Evolutionary conservation across 2,888 invertebrate genomes (phyloP), one percentile per base, ranked within the genome.

Genomic region (Amphipoea oculea): DNA sequence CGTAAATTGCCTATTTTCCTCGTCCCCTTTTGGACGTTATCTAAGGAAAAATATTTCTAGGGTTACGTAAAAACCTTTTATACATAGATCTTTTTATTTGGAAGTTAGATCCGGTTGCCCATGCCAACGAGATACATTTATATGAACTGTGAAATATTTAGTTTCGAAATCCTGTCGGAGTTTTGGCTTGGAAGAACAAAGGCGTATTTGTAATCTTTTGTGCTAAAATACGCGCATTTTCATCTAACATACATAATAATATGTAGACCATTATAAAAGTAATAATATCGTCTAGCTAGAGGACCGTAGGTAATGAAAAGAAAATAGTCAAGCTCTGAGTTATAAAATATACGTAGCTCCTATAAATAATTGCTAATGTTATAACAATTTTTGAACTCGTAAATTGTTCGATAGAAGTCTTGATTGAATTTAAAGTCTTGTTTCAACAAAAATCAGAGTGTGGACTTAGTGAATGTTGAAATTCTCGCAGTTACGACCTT

Each of bases 1-100:
- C 75, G 74, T 85, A 84, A 90, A 91, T 90, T 88, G 90, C 83
- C 89, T 78, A 91, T 90, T 48, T 88, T 83, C 79, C 67, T 78
- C 63, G 40, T 63, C 70, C 73, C 70, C 45, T 69, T 51, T 74
- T 74, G 57, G 73, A 29, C 69, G 73, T 79, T 86, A 73, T 57
- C 71, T 68, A 78, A 79, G 68, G 48, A 67, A 78, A 83, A 80
- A 82, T 71, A 83, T 85, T 83, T 80, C 54, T 42, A 54, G 60
- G 29, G 68, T 76, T 66, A 73, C 66, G 71, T 67, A 63, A 23
- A 86, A 89, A 83, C 77, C 88, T 87, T 78, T 76, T 81, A 14
- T 48, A 48, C 0, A 63, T 78, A 60, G 76, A 45, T 75, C 72
- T 82, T 83, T 72, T 73, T 81, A 78, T 87, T 71, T 75, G 78